Evolutionary conservation across 2,113 vertebrate species (phyloP).

Genomic region (Bungarus multicinctus): DNA sequence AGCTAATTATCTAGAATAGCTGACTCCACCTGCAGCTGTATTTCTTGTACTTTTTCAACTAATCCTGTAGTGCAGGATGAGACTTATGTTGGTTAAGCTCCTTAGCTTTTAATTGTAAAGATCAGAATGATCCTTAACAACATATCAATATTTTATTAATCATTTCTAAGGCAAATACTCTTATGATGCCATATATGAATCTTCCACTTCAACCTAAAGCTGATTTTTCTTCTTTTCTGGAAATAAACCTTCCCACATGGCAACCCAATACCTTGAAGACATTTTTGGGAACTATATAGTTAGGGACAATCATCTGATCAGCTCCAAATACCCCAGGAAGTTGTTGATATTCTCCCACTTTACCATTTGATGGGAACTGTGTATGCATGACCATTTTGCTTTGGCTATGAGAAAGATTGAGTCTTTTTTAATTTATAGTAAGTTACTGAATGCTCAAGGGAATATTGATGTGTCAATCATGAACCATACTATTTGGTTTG

Average conservation of each 20-base stretch:
- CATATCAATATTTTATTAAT: neutral
- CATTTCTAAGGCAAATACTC: neutral
- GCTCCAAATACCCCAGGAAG: neutral
- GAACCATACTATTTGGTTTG: neutral
- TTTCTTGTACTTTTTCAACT: neutral
- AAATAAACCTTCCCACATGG: neutral
- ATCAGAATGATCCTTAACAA: neutral
- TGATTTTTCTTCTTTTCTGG: neutral
- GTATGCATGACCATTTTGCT: neutral
- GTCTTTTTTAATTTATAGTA: neutral
- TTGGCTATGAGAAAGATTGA: neutral
- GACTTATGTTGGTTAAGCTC: neutral
- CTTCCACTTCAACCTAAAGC: neutral
- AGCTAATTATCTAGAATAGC: neutral
- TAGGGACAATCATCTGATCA: neutral
- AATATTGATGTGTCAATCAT: neutral
- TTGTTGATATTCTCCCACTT: neutral
- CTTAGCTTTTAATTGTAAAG: neutral
- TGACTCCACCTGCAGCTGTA: neutral
- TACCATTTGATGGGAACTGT: neutral
- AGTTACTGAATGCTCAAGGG: neutral
- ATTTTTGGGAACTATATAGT: neutral
- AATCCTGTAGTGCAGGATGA: neutral
- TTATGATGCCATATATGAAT: neutral
- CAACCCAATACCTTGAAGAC: neutral